These are phyloP conservation scores for Casuarius casuarius DNA, from an alignment of 2,113 vertebrate genomes.

Conservation along the genomic window DNA sequence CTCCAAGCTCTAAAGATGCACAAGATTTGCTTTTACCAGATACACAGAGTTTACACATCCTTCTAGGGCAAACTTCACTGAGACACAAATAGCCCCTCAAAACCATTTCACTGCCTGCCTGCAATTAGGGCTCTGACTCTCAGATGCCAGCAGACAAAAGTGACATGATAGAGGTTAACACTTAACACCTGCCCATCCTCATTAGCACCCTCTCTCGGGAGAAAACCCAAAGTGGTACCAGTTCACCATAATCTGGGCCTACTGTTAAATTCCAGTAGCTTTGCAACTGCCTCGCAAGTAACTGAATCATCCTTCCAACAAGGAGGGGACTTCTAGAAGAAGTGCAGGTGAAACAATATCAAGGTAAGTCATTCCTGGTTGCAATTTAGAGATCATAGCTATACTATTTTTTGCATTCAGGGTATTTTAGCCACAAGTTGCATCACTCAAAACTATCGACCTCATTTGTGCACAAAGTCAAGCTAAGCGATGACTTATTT, in stretches of 20 bases:
- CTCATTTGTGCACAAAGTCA: not conserved
- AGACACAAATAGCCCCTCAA: no score
- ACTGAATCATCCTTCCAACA: not conserved
- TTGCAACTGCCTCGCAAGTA: not conserved
- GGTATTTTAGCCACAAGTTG: not conserved
- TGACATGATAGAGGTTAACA: fast-evolving
- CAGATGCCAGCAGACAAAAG: not conserved
- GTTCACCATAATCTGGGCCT: not conserved
- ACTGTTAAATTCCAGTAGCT: not conserved
- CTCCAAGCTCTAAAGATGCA: not conserved
- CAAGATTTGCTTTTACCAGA: fast-evolving
- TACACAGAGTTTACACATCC: fast-evolving
- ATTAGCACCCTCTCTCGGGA: not conserved
- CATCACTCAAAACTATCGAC: not conserved
- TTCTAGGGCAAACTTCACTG: not conserved
- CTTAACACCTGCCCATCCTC: not conserved
- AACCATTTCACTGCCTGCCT: not conserved
- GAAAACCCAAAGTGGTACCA: not conserved
- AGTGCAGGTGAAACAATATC: not conserved
- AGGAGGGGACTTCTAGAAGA: not conserved
- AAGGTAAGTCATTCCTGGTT: fast-evolving
- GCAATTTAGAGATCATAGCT: not conserved
- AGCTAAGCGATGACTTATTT: not conserved
- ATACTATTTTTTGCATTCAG: fast-evolving
- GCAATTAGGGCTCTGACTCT: not conserved